Evolutionary conservation across 1,140 invertebrate genomes (phyloP).

Genomic region (Drosophila arawakana): DNA sequence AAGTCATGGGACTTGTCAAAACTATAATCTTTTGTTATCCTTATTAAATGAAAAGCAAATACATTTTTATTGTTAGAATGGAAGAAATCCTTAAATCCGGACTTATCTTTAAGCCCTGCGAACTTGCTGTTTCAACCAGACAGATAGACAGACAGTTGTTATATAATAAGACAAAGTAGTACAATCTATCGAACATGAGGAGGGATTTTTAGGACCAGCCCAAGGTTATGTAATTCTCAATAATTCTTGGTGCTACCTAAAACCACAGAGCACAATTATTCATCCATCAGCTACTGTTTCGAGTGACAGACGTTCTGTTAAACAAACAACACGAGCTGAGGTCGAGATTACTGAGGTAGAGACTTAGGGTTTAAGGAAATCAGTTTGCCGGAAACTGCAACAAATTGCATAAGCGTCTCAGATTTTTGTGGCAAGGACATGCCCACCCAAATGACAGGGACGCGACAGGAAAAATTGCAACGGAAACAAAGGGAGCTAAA

Average conservation of each 20-base stretch:
- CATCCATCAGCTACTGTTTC: constrained; percentile 56
- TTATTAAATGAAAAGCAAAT: background rate
- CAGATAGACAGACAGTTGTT: background rate
- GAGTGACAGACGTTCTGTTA: constrained; percentile 10
- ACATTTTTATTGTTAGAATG: background rate
- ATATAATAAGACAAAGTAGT: background rate
- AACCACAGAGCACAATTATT: constrained; percentile 16
- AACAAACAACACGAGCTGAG: constrained; percentile 3
- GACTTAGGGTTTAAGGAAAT: constrained; percentile 13
- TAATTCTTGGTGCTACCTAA: constrained; percentile 35
- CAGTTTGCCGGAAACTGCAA: constrained; percentile 58
- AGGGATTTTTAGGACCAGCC: constrained; percentile 4
- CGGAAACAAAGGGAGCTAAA: constrained; percentile 34
- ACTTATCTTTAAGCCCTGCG: background rate
- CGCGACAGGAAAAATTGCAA: constrained; percentile 32
- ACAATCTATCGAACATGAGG: background rate
- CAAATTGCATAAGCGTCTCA: constrained; percentile 74
- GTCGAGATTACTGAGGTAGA: constrained; percentile 15
- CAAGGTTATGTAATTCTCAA: constrained; percentile 55
- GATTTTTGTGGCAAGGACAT: constrained; percentile 65
- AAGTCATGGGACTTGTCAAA: background rate
- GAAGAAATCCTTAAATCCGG: background rate
- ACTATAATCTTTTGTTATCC: background rate
- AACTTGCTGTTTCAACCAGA: background rate
- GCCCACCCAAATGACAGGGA: constrained; percentile 53